Percentiles rank a stretch among this genome's conserved stretches.
These are phyloP conservation scores for Amphiprion clarkii DNA, from an alignment of 2,797 vertebrate genomes.

Conservation along the genomic window DNA sequence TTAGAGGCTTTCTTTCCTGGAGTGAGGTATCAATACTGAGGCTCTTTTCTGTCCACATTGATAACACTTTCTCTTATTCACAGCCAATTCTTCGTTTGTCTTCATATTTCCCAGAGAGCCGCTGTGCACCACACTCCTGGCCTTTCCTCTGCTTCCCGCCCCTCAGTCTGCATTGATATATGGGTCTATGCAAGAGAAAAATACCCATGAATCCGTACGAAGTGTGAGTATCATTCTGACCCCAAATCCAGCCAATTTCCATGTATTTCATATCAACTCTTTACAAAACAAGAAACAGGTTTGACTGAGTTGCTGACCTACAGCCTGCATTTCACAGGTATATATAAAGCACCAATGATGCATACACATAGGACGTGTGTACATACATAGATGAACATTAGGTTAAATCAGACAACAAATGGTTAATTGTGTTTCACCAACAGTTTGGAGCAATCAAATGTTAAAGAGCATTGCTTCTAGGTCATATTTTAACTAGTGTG, in stretches of 20 bases:
- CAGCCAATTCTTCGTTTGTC: conserved; percentile 86
- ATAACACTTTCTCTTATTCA: conserved; percentile 83
- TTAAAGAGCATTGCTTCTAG: conserved; percentile 45
- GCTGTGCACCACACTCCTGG: conserved; percentile 80
- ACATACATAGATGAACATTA: conserved; percentile 1
- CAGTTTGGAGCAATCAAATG: conserved; percentile 23
- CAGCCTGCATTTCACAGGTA: conserved; percentile 19
- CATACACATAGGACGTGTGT: neutral
- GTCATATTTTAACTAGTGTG: conserved; percentile 22
- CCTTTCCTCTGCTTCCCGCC: conserved; percentile 86
- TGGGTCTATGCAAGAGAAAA: conserved; percentile 86
- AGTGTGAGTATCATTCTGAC: conserved; percentile 58
- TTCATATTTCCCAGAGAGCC: conserved; percentile 85
- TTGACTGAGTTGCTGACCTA: conserved; percentile 11
- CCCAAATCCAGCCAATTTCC: conserved; percentile 40
- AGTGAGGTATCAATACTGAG: conserved; percentile 79
- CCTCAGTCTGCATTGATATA: conserved; percentile 90
- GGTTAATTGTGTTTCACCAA: conserved; percentile 42
- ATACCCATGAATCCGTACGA: conserved; percentile 86
- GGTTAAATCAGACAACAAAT: conserved; percentile 23
- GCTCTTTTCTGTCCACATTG: conserved; percentile 80
- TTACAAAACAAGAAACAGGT: conserved; percentile 31
- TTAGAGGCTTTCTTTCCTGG: conserved; percentile 70
- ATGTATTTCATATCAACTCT: conserved; percentile 36
- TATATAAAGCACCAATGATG: conserved; percentile 20